Base-by-base conservation (phyloP, 2,888 invertebrate genomes). In the Melinaea menophilus region DNA sequence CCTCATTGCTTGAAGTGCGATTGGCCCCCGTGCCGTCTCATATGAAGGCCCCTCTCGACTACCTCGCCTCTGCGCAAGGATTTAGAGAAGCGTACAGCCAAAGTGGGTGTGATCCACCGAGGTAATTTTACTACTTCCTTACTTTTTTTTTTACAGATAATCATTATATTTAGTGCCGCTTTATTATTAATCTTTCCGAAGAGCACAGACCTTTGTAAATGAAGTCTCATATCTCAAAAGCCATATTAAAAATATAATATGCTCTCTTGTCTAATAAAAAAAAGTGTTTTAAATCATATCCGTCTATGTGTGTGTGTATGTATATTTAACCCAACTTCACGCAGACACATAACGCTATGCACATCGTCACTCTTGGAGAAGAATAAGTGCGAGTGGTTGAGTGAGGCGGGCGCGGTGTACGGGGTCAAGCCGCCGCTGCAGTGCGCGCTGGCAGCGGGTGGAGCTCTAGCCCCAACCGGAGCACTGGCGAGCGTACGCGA, bases 401-500 rank as follows among this genome's bases (percentile, higher is more conserved):
- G 94, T 64, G 94, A 95, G 71, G 95, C 95, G 0, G 93, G 94
- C 0, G 91, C 93, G 0, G 95, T 95, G 3, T 94, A 95, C 73
- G 95, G 96, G 0, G 89, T 96, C 0, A 92, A 94, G 67, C 98
- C 98, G 0, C 94, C 94, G 12, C 84, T 98, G 22, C 95, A 95
- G 69, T 98, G 98, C 77, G 85, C 94, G 5, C 88, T 92, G 69
- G 92, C 94, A 2, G 84, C 85, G 3, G 92, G 89, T 69, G 41
- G 41, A 41, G 41, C 41, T 11, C 41, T 9, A 11, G 80, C 92
- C 3, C 91, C 92, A 5, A 93, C 92, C 12, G 97, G 97, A 41
- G 41, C 41, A 75, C 91, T 97, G 90, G 83, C 92, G 35, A 93
- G 94, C 1, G 91, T 96, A 0, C 79, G 85, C 5, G 79, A 85